These are phyloP conservation scores for Drosophila saltans DNA, from an alignment of 1,140 invertebrate genomes.

Conservation along the genomic window DNA sequence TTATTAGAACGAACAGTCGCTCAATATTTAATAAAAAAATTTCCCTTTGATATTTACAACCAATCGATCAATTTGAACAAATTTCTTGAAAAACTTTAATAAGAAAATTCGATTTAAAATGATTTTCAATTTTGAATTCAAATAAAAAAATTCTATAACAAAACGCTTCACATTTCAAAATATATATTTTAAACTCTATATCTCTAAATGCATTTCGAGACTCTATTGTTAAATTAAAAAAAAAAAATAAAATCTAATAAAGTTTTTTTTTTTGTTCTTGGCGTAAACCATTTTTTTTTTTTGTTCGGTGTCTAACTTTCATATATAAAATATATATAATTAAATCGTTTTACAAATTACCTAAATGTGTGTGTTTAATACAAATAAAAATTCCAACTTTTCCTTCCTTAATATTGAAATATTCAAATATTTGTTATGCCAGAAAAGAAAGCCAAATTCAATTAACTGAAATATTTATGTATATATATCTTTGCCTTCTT, in stretches of 20 bases:
- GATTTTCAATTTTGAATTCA: constrained; percentile 36
- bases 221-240: constrained; percentile 46
- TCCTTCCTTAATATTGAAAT: constrained; percentile 28
- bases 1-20: constrained; percentile 16
- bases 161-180: constrained; percentile 7
- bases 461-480: constrained; percentile 73
- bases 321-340: constrained; percentile 41
- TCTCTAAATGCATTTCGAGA: constrained; percentile 35
- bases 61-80: constrained; percentile 31
- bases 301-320: constrained; percentile 67
- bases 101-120: constrained; percentile 25
- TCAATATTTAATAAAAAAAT: neutral
- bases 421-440: constrained; percentile 38
- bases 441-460: constrained; percentile 48
- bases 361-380: constrained; percentile 66
- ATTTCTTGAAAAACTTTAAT: constrained; percentile 24
- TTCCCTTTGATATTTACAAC: constrained; percentile 6
- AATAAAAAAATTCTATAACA: neutral
- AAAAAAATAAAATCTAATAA: constrained; percentile 20
- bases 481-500: constrained; percentile 76
- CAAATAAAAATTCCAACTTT: constrained; percentile 36
- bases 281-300: constrained; percentile 51
- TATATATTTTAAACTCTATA: constrained; percentile 16
- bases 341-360: constrained; percentile 57
- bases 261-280: constrained; percentile 54